Evolutionary conservation across 2,113 vertebrate genomes (phyloP), one percentile per base, ranked within the genome.

Genomic region (Pampusana beccarii): DNA sequence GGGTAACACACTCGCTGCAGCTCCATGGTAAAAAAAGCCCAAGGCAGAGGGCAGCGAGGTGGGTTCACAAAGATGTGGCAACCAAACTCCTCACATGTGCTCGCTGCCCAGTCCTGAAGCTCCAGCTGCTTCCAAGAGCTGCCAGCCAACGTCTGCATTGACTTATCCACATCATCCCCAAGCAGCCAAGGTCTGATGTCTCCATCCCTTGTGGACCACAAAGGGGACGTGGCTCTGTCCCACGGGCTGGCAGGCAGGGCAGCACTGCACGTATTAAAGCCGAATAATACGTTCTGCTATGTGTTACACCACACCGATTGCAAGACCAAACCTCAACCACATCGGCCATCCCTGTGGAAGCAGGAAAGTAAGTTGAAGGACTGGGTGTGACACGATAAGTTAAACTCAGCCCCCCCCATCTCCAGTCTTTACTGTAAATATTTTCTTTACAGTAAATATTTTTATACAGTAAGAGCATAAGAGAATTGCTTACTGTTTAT

Each of bases 101-200:
- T 73, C 31, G 8, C 26, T 23, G 40, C 36, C 54, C 10, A 4
- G 7, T 40, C 50, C 13, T 61, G 29, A 34, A 75, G 46, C 29
- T 60, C 31, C 58, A 51, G 13, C 26, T 53, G 29, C 69, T 18
- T 58, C 40, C 34, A 42, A 44, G 58, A 86, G 19, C 10, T 8
- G n/a, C n/a, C 11, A 54, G 44, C 23, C 4, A 0, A 48, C 0
- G 1, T 0, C 21, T 9, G 0, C 7, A 5, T 10, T 9, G 1
- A 7, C 12, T 29, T 29, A n/a, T 34, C 34, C 56, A 36, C 33
- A 10, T 19, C 40, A 58, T 16, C 53, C 42, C 58, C 44, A 69
- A 57, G 5, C 13, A 62, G 53, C 20, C 80, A 31, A 16, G 21
- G 7, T 11, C 26, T 50, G 84, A 77, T 36, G 69, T 42, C 36